Percentiles rank a stretch among this genome's conserved stretches.
These are phyloP conservation scores for Colistium nudipinnis DNA, from an alignment of 2,113 vertebrate genomes.

Conservation along the genomic window DNA sequence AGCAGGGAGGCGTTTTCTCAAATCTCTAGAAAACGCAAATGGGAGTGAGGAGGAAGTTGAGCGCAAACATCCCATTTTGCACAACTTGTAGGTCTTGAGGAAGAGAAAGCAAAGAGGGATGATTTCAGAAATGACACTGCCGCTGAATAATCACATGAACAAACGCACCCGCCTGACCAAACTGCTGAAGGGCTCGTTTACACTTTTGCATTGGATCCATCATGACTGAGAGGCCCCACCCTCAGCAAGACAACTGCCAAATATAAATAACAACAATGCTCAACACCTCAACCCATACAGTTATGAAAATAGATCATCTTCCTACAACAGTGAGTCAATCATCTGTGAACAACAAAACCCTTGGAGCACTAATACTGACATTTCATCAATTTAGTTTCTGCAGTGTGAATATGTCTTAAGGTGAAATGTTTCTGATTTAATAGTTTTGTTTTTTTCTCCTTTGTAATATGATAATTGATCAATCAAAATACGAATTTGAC, in stretches of 20 bases:
- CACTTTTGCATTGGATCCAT: neutral
- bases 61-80: conserved; percentile 30
- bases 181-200: neutral
- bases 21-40: conserved; percentile 56
- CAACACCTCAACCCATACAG: neutral
- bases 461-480: no score
- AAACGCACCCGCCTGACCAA: conserved; percentile 11
- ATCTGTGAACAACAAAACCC: neutral
- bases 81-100: conserved; percentile 6
- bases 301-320: neutral
- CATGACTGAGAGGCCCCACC: neutral
- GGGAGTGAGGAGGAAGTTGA: conserved; percentile 26
- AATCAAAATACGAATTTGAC: no score
- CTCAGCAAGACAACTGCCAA: neutral
- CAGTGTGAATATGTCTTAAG: neutral
- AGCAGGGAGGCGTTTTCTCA: conserved; percentile 50
- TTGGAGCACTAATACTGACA: neutral
- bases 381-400: neutral
- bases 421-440: no score
- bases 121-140: conserved; percentile 5
- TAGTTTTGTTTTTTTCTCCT: neutral
- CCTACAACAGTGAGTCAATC: no score
- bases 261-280: neutral
- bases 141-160: conserved; percentile 32
- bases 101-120: neutral